Conservation (phyloP, 2,888 invertebrate species). For the Ellobium chinense region DNA sequence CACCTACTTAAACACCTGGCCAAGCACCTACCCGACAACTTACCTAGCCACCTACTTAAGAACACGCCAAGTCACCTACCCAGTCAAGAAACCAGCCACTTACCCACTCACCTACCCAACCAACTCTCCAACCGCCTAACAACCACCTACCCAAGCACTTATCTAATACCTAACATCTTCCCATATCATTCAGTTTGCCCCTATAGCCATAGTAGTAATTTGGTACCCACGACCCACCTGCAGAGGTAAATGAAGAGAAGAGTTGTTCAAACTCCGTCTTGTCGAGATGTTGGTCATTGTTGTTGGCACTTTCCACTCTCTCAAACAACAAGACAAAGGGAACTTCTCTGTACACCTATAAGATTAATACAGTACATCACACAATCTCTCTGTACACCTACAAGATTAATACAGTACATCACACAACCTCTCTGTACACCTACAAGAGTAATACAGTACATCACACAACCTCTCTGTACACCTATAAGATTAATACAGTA, state of each 20-base stretch:
- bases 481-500: neutral
- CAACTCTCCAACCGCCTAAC: too few species aligned
- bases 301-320: slow-evolving; percentile 12
- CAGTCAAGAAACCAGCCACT: too few species aligned
- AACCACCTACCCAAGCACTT: too few species aligned
- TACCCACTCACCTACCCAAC: too few species aligned
- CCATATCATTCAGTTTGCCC: too few species aligned
- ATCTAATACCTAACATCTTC: too few species aligned
- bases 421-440: slow-evolving; percentile 26
- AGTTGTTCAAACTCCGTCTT: slow-evolving; percentile 10
- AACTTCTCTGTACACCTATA: slow-evolving; percentile 18
- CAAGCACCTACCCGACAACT: too few species aligned
- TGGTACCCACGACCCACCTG: slow-evolving; percentile 12
- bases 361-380: neutral
- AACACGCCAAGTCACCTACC: too few species aligned
- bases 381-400: slow-evolving; percentile 22
- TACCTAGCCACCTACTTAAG: too few species aligned
- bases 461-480: slow-evolving; percentile 26
- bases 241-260: neutral
- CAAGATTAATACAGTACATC: neutral
- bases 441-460: neutral
- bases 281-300: slow-evolving; percentile 13
- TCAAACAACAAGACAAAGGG: slow-evolving; percentile 27
- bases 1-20: too few species aligned
- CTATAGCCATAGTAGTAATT: too few species aligned